These are phyloP conservation scores for Machimus rusticus DNA, from an alignment of 2,888 invertebrate genomes.

Conservation along the genomic window DNA sequence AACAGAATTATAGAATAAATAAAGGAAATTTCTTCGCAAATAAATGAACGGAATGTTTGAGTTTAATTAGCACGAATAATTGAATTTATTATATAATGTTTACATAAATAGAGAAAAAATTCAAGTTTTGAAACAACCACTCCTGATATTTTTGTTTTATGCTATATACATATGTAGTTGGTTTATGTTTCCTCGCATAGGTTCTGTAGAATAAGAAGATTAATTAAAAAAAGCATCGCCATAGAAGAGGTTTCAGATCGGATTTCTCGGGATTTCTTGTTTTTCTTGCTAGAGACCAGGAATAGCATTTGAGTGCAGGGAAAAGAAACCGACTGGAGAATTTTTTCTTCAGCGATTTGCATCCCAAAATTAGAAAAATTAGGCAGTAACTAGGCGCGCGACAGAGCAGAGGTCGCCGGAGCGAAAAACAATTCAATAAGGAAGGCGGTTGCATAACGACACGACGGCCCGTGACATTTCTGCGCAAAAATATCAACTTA, in stretches of 20 bases:
- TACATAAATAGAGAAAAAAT: too few species aligned
- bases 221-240: neutral
- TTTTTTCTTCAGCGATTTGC: neutral
- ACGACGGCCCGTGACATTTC: constrained; percentile 4
- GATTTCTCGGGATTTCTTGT: neutral
- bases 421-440: constrained; percentile 15
- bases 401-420: neutral
- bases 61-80: too few species aligned
- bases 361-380: neutral
- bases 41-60: too few species aligned
- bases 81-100: too few species aligned
- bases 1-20: too few species aligned
- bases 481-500: constrained; percentile 24
- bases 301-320: neutral
- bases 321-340: neutral
- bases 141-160: neutral
- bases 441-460: constrained; percentile 20
- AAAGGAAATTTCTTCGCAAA: too few species aligned
- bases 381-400: neutral
- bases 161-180: neutral
- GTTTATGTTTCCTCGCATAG: neutral
- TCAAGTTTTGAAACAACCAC: too few species aligned
- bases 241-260: neutral
- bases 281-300: neutral
- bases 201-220: neutral